These are phyloP conservation scores for Rallus limicola DNA, from an alignment of 2,113 vertebrate species.

Conservation along the genomic window DNA sequence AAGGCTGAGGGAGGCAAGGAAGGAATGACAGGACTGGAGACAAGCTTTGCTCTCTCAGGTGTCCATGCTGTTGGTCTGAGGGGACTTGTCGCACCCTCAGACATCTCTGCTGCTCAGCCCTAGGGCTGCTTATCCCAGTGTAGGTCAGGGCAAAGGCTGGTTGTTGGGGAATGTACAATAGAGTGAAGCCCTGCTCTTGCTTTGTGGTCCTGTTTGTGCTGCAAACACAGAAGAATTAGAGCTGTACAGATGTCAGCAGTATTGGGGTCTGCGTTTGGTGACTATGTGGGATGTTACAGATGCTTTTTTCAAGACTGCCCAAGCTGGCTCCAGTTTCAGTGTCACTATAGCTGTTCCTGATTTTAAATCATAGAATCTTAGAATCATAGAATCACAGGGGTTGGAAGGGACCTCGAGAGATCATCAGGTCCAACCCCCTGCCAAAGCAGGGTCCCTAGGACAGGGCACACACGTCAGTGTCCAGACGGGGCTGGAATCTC, in stretches of 20 bases:
- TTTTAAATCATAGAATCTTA: background rate
- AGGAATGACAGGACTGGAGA: background rate
- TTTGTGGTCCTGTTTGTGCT: background rate
- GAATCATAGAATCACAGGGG: no score
- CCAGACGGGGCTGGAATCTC: no score
- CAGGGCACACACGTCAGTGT: no score
- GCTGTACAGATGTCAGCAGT: background rate
- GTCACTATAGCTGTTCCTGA: background rate
- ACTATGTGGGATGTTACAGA: accelerated
- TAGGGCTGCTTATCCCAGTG: background rate
- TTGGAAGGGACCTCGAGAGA: no score
- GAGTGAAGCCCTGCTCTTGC: background rate
- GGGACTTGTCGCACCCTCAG: background rate
- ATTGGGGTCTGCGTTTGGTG: background rate
- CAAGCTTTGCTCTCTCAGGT: background rate
- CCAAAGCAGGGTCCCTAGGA: no score
- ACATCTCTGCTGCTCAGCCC: background rate
- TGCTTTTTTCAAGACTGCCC: background rate
- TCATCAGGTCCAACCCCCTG: no score
- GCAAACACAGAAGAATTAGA: background rate
- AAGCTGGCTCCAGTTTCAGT: background rate
- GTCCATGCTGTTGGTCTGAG: background rate
- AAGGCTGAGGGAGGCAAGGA: background rate
- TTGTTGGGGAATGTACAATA: accelerated
- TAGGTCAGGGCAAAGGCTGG: background rate